Evolutionary conservation across 2,888 invertebrate genomes (phyloP), one percentile per base, ranked within the genome.

Genomic region (Sphaerophoria rueppellii): DNA sequence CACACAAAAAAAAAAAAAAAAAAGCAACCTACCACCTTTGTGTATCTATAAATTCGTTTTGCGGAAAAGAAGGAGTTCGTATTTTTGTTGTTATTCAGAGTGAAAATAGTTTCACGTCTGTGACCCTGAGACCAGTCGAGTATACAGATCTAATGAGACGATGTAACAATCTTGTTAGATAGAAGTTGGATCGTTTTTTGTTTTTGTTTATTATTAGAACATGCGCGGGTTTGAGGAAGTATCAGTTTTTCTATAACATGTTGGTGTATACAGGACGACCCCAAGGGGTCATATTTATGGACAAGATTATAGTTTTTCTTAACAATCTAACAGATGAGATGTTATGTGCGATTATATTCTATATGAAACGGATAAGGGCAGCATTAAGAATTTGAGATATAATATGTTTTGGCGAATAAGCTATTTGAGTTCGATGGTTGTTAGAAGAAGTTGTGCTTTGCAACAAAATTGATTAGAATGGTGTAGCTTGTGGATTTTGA

Each of bases 41-140:
- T 43, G 40, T 60, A 7, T 16, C 7, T 12, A 0, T 5, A 7
- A 43, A 11, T 24, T 6, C 40, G n/a, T 60, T 14, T 67, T 67
- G 63, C 71, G 34, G 60, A 61, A 73, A 48, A 82, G 72, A 58
- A 69, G 46, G 50, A 71, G 60, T 60, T 24, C 24, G 24, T 24
- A 24, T 24, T 58, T 43, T 7, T 40, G 72, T 63, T 80, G 76
- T 76, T 80, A 85, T 76, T 85, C 85, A 77, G 81, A 85, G 85
- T 81, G 85, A 85, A 85, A 85, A 85, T 85, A 85, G 81, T 81
- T 76, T 76, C 85, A 85, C 85, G 85, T 85, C 85, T 85, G 72
- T 85, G 81, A 85, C 85, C 85, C 60, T 72, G 72, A 50, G 67
- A 75, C 74, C 83, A 71, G 65, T 50, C 60, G 71, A 71, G 75